Evolutionary conservation across 2,797 vertebrate species (phyloP), one percentile per base, ranked within the genome.

Genomic region (Rhinogobio ventralis): DNA sequence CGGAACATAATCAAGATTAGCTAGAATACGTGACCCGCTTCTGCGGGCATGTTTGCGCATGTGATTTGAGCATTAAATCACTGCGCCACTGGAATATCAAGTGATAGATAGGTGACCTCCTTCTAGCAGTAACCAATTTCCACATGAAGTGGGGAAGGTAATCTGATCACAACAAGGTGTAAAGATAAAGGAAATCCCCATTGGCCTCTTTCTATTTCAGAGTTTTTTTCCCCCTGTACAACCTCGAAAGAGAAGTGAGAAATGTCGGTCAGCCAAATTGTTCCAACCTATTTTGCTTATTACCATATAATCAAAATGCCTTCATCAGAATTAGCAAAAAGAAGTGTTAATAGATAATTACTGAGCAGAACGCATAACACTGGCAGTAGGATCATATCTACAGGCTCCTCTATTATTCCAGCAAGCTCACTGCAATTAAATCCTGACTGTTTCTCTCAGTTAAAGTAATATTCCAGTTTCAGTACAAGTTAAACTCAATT

Each of bases 51-150:
- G 87, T 85, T 85, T 85, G 85, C 33, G 86, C 69, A 51, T 87
- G 81, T 80, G 73, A 80, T 81, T 85, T 81, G 36, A 39, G 79
- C 85, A 89, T 90, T 89, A 89, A 87, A 64, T 25, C 17, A 4
- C 51, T 4, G 73, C 33, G 28, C 42, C 88, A 62, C 49, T 39
- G 36, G 85, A 87, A 88, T 91, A 84, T 86, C 68, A 67, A 49
- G 66, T 57, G 83, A 86, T 90, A 88, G 90, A 88, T 86, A 91
- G 91, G 90, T 92, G 89, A 90, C 89, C 90, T 86, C 68, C 57
- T 83, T 64, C 75, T 79, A 81, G 84, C 84, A 81, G 75, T 66
- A 78, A 78, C 75, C 79, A 87, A 87, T 87, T 87, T 86, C 83
- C 85, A 86, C 80, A 72, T 88, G 84, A 85, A 87, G 79, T 83